Conservation (phyloP, 2,888 invertebrate genomes). For the Meghimatium bilineatum region DNA sequence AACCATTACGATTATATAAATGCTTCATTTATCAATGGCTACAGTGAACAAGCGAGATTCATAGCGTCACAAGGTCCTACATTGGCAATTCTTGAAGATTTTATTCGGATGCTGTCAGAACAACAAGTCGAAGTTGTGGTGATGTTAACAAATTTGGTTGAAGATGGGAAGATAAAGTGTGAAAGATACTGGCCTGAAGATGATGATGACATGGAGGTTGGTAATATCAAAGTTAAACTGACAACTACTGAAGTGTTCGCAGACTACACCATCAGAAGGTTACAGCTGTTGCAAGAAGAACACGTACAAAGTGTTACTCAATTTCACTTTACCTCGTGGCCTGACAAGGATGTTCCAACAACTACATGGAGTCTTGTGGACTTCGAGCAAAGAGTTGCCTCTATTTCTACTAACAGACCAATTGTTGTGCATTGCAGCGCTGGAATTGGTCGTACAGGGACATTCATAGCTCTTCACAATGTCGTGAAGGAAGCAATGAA, state of each 20-base stretch:
- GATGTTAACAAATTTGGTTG: not conserved
- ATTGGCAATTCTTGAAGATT: not conserved
- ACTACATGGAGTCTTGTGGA: slow-evolving; percentile 9
- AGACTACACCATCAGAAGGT: slow-evolving; percentile 19
- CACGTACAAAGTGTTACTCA: not conserved
- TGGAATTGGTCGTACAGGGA: no score
- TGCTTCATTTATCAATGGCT: not conserved
- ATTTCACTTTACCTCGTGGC: slow-evolving; percentile 8
- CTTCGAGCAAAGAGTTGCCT: not conserved
- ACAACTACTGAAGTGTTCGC: slow-evolving; percentile 17
- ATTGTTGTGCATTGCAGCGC: slow-evolving; percentile 6
- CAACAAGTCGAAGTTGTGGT: not conserved
- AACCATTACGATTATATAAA: not conserved
- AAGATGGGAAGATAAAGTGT: slow-evolving; percentile 1
- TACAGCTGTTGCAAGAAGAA: not conserved
- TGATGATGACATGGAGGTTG: not conserved
- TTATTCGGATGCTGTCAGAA: slow-evolving; percentile 5
- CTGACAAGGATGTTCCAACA: slow-evolving; percentile 12
- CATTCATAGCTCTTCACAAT: not conserved
- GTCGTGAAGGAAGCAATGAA: not conserved
- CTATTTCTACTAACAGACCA: not conserved
- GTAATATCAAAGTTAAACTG: not conserved
- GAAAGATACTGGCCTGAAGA: no score
- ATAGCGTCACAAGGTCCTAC: slow-evolving; percentile 9
- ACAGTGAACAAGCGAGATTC: not conserved